Conservation (phyloP, 1,140 invertebrate species). For the Trichonephila inaurata region DNA sequence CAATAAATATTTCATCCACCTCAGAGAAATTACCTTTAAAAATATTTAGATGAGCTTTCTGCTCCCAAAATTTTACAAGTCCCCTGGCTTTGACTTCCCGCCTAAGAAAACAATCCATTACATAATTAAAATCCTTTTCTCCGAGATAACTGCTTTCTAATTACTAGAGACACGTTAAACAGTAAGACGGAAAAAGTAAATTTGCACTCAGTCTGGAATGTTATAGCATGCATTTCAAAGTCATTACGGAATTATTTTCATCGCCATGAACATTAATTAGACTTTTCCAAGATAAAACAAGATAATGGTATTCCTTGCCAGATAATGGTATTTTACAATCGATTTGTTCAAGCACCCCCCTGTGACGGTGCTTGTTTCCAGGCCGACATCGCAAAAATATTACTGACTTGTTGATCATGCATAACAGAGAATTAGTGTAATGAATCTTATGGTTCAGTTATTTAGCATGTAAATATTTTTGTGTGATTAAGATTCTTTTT, state of each 20-base stretch:
- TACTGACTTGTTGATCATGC: no score
- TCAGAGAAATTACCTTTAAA: no score
- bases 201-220: background rate
- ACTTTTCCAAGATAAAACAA: background rate
- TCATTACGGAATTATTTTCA: background rate
- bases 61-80: no score
- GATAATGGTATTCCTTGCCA: background rate
- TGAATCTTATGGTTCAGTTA: no score
- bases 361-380: background rate
- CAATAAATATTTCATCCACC: background rate
- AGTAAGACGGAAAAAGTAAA: background rate
- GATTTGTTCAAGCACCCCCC: background rate
- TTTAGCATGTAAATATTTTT: no score
- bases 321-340: background rate
- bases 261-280: background rate
- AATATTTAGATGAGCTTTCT: no score
- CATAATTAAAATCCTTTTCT: slow-evolving; percentile 20
- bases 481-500: no score
- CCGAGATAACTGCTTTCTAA: background rate
- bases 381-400: no score
- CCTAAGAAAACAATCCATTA: background rate
- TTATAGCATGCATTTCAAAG: background rate
- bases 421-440: no score
- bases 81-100: no score
- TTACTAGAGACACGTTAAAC: background rate